phyloP scores from a whole-genome alignment of 1,140 invertebrate species.

The Hestina assimilis region DNA sequence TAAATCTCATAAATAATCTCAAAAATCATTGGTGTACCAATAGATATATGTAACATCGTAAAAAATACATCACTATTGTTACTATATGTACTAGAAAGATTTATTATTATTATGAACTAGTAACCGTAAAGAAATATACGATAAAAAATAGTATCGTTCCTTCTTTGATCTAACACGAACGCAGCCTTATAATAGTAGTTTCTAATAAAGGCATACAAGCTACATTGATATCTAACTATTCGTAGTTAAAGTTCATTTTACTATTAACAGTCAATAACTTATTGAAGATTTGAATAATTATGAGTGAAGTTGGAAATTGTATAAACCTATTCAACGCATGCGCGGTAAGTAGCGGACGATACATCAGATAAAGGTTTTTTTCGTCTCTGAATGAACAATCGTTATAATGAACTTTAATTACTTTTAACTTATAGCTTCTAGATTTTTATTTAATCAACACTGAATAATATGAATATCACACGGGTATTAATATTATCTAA shows the following conservation, averaged over 20 bases:
- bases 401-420: background rate
- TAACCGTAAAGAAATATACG: too few species aligned
- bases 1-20: too few species aligned
- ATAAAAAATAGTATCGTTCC: too few species aligned
- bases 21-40: too few species aligned
- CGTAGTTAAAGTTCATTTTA: conserved; percentile 19
- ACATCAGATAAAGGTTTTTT: background rate
- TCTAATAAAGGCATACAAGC: conserved; percentile 16
- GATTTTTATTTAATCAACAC: background rate
- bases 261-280: conserved; percentile 20
- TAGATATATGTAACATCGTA: too few species aligned
- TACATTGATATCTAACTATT: conserved; percentile 17
- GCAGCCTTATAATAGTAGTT: conserved; percentile 10
- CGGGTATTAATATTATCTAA: background rate
- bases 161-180: too few species aligned
- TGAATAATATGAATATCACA: background rate
- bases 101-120: too few species aligned
- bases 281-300: conserved; percentile 29
- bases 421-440: background rate
- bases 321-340: conserved; percentile 25
- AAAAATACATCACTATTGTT: too few species aligned
- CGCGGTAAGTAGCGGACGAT: conserved; percentile 8
- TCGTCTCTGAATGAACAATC: background rate
- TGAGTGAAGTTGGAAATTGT: conserved; percentile 25
- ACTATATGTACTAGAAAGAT: too few species aligned